Base-by-base conservation (phyloP, 1,140 invertebrate genomes). In the Vanessa atalanta region DNA sequence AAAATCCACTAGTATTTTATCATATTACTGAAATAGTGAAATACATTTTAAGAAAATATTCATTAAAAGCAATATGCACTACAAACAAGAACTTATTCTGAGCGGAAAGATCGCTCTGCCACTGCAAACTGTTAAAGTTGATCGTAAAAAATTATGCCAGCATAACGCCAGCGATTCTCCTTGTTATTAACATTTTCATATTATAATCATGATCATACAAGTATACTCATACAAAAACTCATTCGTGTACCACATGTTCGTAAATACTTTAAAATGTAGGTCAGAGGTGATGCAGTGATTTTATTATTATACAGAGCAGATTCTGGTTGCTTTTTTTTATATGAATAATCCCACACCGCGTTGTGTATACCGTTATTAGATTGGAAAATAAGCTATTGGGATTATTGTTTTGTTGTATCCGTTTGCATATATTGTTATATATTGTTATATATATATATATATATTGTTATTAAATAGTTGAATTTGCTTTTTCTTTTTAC, bases 111-210 rank as follows among this genome's bases (percentile, higher is more conserved):
- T 67, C 47, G 65, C 50, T 37, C 50, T 60, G 60, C 48, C 69
- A 50, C 48, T 64, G 48, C 69, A 64, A 64, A 6, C 60, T 47
- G 37, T 64, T 70, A 64, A 60, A 50, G 12, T 31, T 13, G 47
- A 53, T 55, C 69, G 37, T 64, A 70, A 70, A 70, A 70, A 70
- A 64, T 51, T 70, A 64, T 61, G 23, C 26, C 57, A 37, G 5
- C 20, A 23, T 60, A 43, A 64, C 47, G 47, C 53, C 2, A 37
- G 50, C 48, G 55, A 61, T 31, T 51, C 26, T 51, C 23, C 69
- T 48, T 15, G 47, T 53, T 53, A 53, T 67, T 64, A 70, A 26
- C 20, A 64, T 70, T 70, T 43, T 15, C 50, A 55, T 67, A 53
- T 26, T 67, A 37, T 67, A 67, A 67, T 37, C 51, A 67, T 55